These are phyloP conservation scores for Agriopis marginaria DNA, from an alignment of 2,888 invertebrate genomes.

Conservation along the genomic window DNA sequence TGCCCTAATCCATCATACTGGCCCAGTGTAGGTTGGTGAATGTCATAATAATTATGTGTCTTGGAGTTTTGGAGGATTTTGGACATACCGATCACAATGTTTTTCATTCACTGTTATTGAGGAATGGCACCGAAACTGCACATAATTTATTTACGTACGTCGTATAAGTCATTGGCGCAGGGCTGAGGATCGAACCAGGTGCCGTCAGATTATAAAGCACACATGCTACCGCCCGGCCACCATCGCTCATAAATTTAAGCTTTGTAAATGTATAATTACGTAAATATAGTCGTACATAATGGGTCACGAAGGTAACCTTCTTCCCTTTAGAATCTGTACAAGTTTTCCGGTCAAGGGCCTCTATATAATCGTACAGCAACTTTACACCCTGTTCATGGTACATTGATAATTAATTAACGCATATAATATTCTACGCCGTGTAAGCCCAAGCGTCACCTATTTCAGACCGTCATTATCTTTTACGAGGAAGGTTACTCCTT, in stretches of 20 bases:
- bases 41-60: too few relatives aligned
- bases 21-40: too few relatives aligned
- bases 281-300: constrained; percentile 9
- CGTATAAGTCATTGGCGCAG: too few relatives aligned
- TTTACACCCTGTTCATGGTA: constrained; percentile 41
- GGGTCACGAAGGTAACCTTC: constrained; percentile 5
- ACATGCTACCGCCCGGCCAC: background rate
- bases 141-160: too few relatives aligned
- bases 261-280: too few relatives aligned
- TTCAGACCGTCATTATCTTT: constrained; percentile 42
- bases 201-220: too few relatives aligned
- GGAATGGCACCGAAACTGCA: too few relatives aligned
- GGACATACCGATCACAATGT: too few relatives aligned
- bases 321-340: constrained; percentile 23
- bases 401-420: constrained; percentile 57
- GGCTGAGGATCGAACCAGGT: too few relatives aligned
- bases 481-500: constrained; percentile 30
- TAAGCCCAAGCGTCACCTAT: constrained; percentile 53
- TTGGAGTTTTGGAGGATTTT: too few relatives aligned
- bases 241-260: background rate
- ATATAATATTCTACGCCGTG: constrained; percentile 49
- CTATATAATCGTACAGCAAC: constrained; percentile 29
- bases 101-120: too few relatives aligned
- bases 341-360: constrained; percentile 27
- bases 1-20: too few relatives aligned